Conservation (phyloP, 2,113 vertebrate species). For the Cheilinus undulatus region DNA sequence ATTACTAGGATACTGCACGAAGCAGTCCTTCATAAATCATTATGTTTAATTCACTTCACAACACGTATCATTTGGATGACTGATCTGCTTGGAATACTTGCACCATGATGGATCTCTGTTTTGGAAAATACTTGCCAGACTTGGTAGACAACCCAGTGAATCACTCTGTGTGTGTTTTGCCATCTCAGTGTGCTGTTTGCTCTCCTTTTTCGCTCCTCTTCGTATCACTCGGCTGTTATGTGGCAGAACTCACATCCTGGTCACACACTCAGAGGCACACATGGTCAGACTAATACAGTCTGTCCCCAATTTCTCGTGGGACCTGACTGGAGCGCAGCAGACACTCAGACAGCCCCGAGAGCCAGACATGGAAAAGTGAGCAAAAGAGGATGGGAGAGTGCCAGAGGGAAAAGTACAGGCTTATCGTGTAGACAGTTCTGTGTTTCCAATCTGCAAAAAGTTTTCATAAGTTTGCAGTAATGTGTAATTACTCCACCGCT, state of each 20-base stretch:
- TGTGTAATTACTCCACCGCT: slow-evolving; percentile 62
- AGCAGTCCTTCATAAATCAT: slow-evolving; percentile 40
- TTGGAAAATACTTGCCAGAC: slow-evolving; percentile 24
- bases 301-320: slow-evolving; percentile 57
- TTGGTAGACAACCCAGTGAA: slow-evolving; percentile 36
- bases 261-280: slow-evolving; percentile 22
- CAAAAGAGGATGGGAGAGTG: slow-evolving; percentile 51
- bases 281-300: slow-evolving; percentile 47
- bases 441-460: slow-evolving; percentile 61
- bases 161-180: slow-evolving; percentile 53
- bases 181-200: slow-evolving; percentile 63
- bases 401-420: slow-evolving; percentile 66
- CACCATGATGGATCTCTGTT: slow-evolving; percentile 27
- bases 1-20: slow-evolving; percentile 18
- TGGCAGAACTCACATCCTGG: slow-evolving; percentile 49
- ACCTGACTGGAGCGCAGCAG: slow-evolving; percentile 56
- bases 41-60: slow-evolving; percentile 38
- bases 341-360: slow-evolving; percentile 50
- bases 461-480: slow-evolving; percentile 66
- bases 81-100: slow-evolving; percentile 32
- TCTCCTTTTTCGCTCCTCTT: slow-evolving; percentile 40
- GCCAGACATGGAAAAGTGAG: slow-evolving; percentile 60
- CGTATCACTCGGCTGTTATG: slow-evolving; percentile 62
- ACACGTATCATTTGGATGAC: slow-evolving; percentile 36
- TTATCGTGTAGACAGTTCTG: slow-evolving; percentile 56